phyloP scores from a whole-genome alignment of 1,140 invertebrate species.

The Orius insidiosus region DNA sequence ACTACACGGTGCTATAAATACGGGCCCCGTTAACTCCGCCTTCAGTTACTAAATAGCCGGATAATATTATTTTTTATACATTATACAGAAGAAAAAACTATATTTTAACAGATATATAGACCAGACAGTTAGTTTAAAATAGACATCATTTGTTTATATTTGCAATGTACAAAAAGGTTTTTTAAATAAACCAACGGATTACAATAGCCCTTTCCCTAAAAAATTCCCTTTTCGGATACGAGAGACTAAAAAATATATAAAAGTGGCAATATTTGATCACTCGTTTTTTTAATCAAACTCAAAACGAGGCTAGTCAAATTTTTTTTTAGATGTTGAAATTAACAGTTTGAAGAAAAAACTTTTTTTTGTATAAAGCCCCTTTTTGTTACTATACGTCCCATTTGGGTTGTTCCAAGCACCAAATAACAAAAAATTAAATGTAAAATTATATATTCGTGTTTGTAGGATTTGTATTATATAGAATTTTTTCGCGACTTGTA shows the following conservation, averaged over 20 bases:
- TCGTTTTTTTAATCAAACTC: too few species aligned
- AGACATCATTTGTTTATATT: background rate
- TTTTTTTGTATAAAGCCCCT: slow-evolving; percentile 8
- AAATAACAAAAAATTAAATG: slow-evolving; percentile 1
- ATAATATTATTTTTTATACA: slow-evolving; percentile 16
- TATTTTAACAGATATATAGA: slow-evolving; percentile 14
- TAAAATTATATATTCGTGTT: slow-evolving; percentile 12
- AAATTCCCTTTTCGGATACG: too few species aligned
- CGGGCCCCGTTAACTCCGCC: too few species aligned
- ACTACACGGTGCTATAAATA: too few species aligned
- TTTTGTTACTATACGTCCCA: slow-evolving; percentile 16
- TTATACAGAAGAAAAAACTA: slow-evolving; percentile 10
- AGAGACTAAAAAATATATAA: too few species aligned
- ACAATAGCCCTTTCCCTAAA: too few species aligned
- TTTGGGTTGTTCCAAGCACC: slow-evolving; percentile 17
- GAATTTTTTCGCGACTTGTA: slow-evolving; percentile 8
- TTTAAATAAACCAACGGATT: too few species aligned
- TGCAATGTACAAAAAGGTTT: too few species aligned
- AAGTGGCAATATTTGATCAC: too few species aligned
- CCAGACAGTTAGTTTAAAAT: background rate
- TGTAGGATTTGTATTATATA: slow-evolving; percentile 15
- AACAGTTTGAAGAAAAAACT: background rate
- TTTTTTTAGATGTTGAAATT: slow-evolving; percentile 4
- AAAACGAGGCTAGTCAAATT: slow-evolving; percentile 13
- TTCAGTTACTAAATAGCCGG: background rate